These are phyloP conservation scores for Pachyramphus minor DNA, from an alignment of 2,113 vertebrate genomes.

Conservation along the genomic window DNA sequence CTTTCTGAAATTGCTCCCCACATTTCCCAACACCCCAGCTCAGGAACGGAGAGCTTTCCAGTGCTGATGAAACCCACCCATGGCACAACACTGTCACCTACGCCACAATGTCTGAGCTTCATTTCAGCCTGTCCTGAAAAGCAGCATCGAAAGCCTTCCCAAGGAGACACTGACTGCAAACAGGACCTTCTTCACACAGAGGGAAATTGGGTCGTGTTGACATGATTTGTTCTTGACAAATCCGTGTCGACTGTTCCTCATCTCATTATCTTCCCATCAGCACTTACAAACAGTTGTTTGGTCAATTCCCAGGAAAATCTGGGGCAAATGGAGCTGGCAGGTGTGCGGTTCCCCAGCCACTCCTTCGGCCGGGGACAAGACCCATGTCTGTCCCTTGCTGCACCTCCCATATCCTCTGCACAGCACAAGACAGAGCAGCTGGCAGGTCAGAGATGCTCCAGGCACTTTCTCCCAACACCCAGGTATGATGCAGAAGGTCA, in stretches of 20 bases:
- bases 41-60: neutral
- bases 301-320: constrained; percentile 57
- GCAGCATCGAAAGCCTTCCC: neutral
- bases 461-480: neutral
- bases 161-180: neutral
- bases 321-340: constrained; percentile 42
- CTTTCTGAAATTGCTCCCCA: neutral
- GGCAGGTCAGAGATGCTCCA: neutral
- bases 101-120: neutral
- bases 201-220: constrained; percentile 44
- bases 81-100: neutral
- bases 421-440: neutral
- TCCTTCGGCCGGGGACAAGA: neutral
- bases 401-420: neutral
- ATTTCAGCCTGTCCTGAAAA: neutral
- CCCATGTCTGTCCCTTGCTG: accelerated
- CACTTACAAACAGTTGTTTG: constrained; percentile 54
- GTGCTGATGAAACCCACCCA: neutral
- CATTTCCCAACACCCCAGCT: neutral
- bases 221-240: constrained; percentile 54
- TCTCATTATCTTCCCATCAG: constrained; percentile 50
- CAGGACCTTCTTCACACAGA: constrained; percentile 4
- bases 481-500: neutral
- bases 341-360: constrained; percentile 37
- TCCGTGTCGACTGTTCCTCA: constrained; percentile 16